These are phyloP conservation scores for Sarcophaga variegata DNA, from an alignment of 2,888 invertebrate species.

Conservation along the genomic window DNA sequence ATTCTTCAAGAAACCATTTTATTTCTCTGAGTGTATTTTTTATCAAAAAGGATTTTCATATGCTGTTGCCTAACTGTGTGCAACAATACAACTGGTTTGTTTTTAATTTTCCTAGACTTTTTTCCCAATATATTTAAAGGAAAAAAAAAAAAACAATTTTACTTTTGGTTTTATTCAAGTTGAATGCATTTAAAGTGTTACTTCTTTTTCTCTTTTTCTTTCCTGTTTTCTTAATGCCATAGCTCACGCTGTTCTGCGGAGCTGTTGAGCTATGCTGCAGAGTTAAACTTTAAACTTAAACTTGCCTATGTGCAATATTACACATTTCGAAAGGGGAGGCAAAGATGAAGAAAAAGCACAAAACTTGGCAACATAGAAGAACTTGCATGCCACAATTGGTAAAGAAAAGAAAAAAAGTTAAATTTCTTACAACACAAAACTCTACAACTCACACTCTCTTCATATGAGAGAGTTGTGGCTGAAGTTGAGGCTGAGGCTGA, in stretches of 20 bases:
- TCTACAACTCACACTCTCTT: not conserved
- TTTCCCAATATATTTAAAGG: not conserved
- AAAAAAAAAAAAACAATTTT: slow-evolving; percentile 45
- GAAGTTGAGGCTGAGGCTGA: no score
- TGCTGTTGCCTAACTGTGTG: not conserved
- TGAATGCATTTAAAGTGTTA: slow-evolving; percentile 38
- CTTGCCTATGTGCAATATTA: not conserved
- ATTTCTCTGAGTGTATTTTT: no score
- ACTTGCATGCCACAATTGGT: slow-evolving; percentile 24
- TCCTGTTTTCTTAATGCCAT: slow-evolving; percentile 1
- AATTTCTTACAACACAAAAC: slow-evolving; percentile 29
- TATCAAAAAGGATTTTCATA: not conserved
- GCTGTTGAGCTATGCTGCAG: not conserved
- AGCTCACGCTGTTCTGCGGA: not conserved
- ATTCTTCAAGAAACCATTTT: no score
- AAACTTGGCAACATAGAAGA: slow-evolving; percentile 53
- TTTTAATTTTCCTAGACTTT: slow-evolving; percentile 16
- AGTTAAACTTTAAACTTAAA: not conserved
- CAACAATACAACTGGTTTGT: slow-evolving; percentile 37
- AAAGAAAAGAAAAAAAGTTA: not conserved
- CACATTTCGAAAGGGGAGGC: not conserved
- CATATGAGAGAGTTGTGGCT: not conserved
- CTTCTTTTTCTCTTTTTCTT: not conserved
- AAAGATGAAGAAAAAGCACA: slow-evolving; percentile 5
- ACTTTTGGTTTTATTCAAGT: slow-evolving; percentile 68